Evolutionary conservation across 2,888 invertebrate genomes (phyloP), one percentile per base, ranked within the genome.

Genomic region (Parnassius apollo): DNA sequence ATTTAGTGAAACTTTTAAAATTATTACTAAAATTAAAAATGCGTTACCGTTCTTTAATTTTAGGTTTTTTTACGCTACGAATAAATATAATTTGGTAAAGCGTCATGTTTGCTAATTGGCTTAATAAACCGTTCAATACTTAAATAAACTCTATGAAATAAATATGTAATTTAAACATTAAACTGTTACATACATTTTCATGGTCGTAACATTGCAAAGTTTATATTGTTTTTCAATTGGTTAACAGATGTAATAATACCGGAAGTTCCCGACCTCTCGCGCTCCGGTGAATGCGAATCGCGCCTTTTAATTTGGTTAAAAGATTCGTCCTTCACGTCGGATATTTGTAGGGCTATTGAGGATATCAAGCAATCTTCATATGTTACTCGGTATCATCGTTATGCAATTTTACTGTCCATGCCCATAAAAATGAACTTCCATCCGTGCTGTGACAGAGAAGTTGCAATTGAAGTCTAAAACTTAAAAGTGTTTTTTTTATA

Each of bases 271-370:
- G 65, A 57, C 62, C 67, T 71, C 63, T 65, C 61, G 55, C 60
- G 57, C 51, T 48, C 58, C 54, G 55, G 25, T 18, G 10, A 42
- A 45, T 50, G 59, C 56, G 59, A 59, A 63, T 66, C 61, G 68
- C 65, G 64, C 65, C 50, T 62, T 69, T 63, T 72, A 70, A 69
- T 74, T 71, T 66, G 64, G 72, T 73, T 69, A 71, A 72, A 68
- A 70, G 69, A 72, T 75, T 70, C 65, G 71, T 68, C 72, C 71
- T 71, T 71, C 67, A 12, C 42, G 22, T 48, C 11, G 12, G 58
- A 59, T 60, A 52, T 57, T 51, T 59, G 35, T 55, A 59, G 55
- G 56, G 25, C 44, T 59, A 58, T 59, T 50, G 58, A 54, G 35
- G 22, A 59, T 45, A 58, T 25, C 49, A 13, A 46, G 25, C 54